Percentiles rank a stretch among this genome's conserved stretches.
Evolutionary conservation across 2,113 vertebrate genomes (phyloP).

Genomic region (Pao palembangensis): DNA sequence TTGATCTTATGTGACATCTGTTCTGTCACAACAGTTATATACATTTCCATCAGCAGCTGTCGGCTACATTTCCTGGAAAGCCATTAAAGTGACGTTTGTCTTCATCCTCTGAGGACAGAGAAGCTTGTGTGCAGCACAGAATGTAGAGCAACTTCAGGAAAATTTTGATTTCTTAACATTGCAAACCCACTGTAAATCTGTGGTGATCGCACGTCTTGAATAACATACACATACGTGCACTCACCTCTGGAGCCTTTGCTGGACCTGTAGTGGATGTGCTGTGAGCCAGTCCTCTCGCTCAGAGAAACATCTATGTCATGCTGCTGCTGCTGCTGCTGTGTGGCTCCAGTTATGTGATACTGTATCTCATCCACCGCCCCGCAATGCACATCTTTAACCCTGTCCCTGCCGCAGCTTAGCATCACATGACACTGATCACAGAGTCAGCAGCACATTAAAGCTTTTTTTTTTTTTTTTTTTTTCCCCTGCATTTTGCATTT

Average conservation of each 20-base stretch:
- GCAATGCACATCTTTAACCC: conserved; percentile 62
- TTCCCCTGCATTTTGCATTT: conserved; percentile 3
- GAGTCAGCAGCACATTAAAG: background rate
- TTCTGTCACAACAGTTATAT: conserved; percentile 5
- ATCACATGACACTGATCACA: background rate
- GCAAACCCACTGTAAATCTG: no score
- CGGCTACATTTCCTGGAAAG: no score
- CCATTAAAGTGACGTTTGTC: no score
- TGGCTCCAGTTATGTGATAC: conserved; percentile 30
- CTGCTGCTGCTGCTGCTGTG: conserved; percentile 45
- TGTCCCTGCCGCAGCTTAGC: conserved; percentile 37
- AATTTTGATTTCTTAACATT: no score
- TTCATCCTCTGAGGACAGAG: no score
- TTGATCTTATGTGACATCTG: background rate
- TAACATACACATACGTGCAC: conserved; percentile 19
- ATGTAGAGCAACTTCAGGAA: no score
- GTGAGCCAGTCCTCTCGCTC: conserved; percentile 19
- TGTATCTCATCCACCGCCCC: conserved; percentile 47
- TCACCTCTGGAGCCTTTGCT: conserved; percentile 46
- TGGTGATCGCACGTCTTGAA: background rate
- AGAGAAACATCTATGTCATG: conserved; percentile 50
- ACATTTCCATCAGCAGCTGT: background rate
- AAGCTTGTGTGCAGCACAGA: no score
- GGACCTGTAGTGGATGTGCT: conserved; percentile 25
- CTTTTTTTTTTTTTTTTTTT: background rate